Conservation (phyloP, 2,113 vertebrate genomes). For the Anser brachyrhynchus region DNA sequence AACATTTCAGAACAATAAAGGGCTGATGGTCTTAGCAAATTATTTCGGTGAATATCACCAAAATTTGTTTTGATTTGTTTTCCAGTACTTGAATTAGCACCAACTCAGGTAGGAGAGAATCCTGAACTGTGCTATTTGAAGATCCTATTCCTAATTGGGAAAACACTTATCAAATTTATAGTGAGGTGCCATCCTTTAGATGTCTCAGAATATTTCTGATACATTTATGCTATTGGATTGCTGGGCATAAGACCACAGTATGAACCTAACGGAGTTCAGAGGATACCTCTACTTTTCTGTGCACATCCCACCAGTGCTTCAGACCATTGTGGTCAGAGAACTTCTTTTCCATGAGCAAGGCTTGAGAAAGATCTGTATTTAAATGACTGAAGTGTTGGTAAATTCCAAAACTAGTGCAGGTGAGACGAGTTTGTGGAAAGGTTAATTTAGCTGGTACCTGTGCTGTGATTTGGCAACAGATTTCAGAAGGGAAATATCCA, state of each 20-base stretch:
- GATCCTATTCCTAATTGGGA: not conserved
- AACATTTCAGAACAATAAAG: not conserved
- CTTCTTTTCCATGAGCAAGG: not conserved
- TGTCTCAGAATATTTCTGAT: not conserved
- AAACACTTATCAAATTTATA: fast-evolving
- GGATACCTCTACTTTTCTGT: not conserved
- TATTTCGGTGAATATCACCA: not conserved
- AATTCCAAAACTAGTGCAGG: not conserved
- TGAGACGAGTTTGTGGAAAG: not conserved
- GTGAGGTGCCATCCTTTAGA: not conserved
- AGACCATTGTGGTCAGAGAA: not conserved
- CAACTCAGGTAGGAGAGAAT: not conserved
- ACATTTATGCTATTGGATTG: not conserved
- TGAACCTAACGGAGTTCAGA: not conserved
- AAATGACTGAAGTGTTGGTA: not conserved
- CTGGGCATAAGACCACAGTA: fast-evolving
- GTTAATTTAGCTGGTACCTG: not conserved
- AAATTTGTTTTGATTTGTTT: not conserved
- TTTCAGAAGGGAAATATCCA: not conserved
- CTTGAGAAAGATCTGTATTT: not conserved
- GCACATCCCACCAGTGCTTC: fast-evolving
- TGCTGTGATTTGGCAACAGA: not conserved
- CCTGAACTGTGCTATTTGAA: not conserved
- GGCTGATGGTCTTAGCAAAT: not conserved
- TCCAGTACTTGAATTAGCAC: not conserved